Evolutionary conservation across 2,113 vertebrate species (phyloP).

Genomic region (Menidia beryllina): DNA sequence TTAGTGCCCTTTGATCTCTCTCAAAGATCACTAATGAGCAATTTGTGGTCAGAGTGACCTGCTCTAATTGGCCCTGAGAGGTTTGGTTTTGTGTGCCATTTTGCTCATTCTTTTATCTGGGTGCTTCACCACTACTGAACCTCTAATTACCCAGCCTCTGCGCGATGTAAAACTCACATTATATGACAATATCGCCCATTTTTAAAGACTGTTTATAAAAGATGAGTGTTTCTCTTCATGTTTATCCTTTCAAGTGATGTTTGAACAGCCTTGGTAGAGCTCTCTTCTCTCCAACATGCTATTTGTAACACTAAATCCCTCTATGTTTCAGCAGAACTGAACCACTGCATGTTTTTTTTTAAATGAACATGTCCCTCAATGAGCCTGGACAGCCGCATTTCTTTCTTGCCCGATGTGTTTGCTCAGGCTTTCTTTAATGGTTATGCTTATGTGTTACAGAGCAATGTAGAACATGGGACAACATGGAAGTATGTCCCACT

Average conservation of each 20-base stretch:
- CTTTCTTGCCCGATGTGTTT: neutral
- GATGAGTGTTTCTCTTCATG: neutral
- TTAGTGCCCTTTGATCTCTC: conserved; percentile 67
- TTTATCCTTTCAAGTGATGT: conserved; percentile 5
- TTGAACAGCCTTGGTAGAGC: neutral
- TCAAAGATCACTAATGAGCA: conserved; percentile 69
- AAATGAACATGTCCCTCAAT: neutral
- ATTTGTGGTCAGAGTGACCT: conserved; percentile 73
- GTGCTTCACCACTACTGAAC: conserved; percentile 12
- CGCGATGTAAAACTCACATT: conserved; percentile 15
- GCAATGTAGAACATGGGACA: neutral
- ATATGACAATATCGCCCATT: conserved; percentile 5
- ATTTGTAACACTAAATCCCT: conserved; percentile 22
- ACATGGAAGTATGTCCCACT: neutral
- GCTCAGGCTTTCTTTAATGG: neutral
- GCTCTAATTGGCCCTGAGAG: conserved; percentile 62
- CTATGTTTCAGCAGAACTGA: neutral
- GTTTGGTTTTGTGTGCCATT: conserved; percentile 43
- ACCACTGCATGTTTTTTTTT: neutral
- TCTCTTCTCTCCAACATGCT: neutral
- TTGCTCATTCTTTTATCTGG: conserved; percentile 24
- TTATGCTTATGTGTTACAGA: neutral
- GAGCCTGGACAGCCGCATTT: neutral
- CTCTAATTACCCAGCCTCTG: conserved; percentile 12
- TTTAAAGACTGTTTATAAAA: conserved; percentile 6